Conservation (phyloP, 2,113 vertebrate genomes). For the Leptocoma aspasia region DNA sequence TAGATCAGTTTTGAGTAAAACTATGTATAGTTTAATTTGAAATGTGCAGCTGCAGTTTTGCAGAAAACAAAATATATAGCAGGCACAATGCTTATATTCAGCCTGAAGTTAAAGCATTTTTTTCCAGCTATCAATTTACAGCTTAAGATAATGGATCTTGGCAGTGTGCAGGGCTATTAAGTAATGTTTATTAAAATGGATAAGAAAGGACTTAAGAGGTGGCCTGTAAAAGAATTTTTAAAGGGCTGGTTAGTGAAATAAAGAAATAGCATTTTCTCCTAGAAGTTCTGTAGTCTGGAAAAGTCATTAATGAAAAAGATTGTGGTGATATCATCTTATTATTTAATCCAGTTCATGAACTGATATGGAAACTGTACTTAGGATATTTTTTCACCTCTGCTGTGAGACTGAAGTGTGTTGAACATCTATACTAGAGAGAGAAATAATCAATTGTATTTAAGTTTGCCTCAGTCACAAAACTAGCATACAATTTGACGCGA, state of each 20-base stretch:
- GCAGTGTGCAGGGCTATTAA: conserved; percentile 52
- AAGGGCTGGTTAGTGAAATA: conserved; percentile 17
- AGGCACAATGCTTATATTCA: conserved; percentile 59
- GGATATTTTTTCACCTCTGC: background rate
- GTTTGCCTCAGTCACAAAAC: background rate
- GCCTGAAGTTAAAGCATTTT: conserved; percentile 15
- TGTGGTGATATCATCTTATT: conserved; percentile 30
- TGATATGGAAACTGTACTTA: conserved; percentile 21
- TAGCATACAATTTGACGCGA: background rate
- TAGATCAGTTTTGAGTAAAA: conserved; percentile 17
- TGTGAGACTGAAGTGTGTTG: background rate
- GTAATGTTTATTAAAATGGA: conserved; percentile 63
- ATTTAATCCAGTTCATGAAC: conserved; percentile 13
- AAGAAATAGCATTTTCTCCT: conserved; percentile 21
- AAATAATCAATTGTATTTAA: conserved; percentile 24
- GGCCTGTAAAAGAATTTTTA: conserved; percentile 21
- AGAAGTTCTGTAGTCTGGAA: background rate
- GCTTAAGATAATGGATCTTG: conserved; percentile 63
- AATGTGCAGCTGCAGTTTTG: conserved; percentile 37
- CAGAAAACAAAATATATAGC: conserved; percentile 32
- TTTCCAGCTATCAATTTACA: conserved; percentile 64
- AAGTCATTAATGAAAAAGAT: conserved; percentile 34
- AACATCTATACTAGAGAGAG: background rate
- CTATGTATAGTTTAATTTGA: conserved; percentile 3
- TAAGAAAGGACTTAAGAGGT: conserved; percentile 49